Percentiles rank a stretch among this genome's conserved stretches.
These are phyloP conservation scores for Scatophagus argus DNA, from an alignment of 2,113 vertebrate genomes.

Conservation along the genomic window DNA sequence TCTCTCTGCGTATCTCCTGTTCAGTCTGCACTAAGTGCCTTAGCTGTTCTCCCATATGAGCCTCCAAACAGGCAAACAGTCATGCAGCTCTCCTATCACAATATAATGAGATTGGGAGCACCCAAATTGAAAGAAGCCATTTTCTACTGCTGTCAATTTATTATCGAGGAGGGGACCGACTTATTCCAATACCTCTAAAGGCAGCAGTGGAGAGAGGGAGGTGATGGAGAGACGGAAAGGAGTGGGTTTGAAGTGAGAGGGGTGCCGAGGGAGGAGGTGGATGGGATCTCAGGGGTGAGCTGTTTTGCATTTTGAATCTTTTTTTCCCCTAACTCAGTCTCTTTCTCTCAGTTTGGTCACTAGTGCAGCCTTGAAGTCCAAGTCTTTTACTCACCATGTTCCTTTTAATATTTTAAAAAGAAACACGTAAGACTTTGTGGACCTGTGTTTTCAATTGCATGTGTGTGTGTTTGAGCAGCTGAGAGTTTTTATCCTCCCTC, in stretches of 20 bases:
- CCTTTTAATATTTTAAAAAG: constrained; percentile 59
- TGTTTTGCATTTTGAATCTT: constrained; percentile 79
- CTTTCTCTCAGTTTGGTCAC: constrained; percentile 43
- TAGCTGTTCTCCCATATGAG: constrained; percentile 33
- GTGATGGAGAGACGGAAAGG: constrained; percentile 60
- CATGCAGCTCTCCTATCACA: constrained; percentile 72
- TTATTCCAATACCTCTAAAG: constrained; percentile 72
- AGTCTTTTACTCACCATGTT: constrained; percentile 54
- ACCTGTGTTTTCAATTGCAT: constrained; percentile 19
- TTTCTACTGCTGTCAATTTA: constrained; percentile 87
- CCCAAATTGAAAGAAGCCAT: constrained; percentile 85
- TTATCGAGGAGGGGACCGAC: constrained; percentile 73
- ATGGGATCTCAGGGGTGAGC: constrained; percentile 62
- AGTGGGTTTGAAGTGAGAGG: constrained; percentile 51
- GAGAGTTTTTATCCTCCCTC: constrained; percentile 33
- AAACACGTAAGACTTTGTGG: constrained; percentile 28
- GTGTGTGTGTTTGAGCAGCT: constrained; percentile 21
- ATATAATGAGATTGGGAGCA: constrained; percentile 82
- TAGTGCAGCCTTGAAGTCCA: constrained; percentile 58
- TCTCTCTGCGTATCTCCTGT: constrained; percentile 24
- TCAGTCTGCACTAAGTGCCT: constrained; percentile 20
- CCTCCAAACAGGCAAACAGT: constrained; percentile 73
- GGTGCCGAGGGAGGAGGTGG: constrained; percentile 37
- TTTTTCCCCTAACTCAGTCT: constrained; percentile 16
- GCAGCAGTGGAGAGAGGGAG: constrained; percentile 46